phyloP scores from a whole-genome alignment of 2,888 invertebrate genomes.

The Oscheius sp. region DNA sequence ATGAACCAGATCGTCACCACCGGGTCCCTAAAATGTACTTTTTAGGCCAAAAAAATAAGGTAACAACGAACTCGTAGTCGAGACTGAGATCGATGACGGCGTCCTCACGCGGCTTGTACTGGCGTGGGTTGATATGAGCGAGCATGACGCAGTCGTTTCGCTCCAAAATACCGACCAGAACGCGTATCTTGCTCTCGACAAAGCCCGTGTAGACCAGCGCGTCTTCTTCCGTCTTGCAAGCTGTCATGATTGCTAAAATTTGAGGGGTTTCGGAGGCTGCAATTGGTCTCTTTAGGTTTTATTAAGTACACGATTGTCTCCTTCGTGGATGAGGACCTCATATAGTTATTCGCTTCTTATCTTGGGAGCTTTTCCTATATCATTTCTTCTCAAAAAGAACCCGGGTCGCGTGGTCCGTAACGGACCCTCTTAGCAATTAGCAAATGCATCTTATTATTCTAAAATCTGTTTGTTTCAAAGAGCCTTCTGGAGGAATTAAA shows the following conservation, averaged over 20 bases:
- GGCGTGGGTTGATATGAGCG: conserved; percentile 95
- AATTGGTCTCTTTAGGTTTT: too few relatives aligned
- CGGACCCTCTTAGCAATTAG: too few relatives aligned
- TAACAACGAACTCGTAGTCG: conserved; percentile 53
- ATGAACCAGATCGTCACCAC: conserved; percentile 96
- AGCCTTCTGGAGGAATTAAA: too few relatives aligned
- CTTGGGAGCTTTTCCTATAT: too few relatives aligned
- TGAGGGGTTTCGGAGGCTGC: too few relatives aligned
- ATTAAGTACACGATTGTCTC: too few relatives aligned
- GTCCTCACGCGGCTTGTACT: conserved; percentile 79
- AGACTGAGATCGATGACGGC: conserved; percentile 45
- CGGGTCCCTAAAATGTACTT: conserved; percentile 73
- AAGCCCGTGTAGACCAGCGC: conserved; percentile 66
- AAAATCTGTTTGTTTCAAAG: too few relatives aligned
- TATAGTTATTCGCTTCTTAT: too few relatives aligned
- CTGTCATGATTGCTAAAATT: conserved; percentile 42
- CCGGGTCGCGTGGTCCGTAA: too few relatives aligned
- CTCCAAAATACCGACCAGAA: conserved; percentile 88
- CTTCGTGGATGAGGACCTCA: too few relatives aligned
- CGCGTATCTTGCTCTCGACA: conserved; percentile 92
- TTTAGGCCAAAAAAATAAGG: background rate
- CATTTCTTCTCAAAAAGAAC: too few relatives aligned
- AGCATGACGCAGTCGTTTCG: conserved; percentile 89
- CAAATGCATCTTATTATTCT: too few relatives aligned
- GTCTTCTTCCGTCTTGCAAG: conserved; percentile 66